Conservation (phyloP, 1,140 invertebrate genomes). For the Calosoma granatense region DNA sequence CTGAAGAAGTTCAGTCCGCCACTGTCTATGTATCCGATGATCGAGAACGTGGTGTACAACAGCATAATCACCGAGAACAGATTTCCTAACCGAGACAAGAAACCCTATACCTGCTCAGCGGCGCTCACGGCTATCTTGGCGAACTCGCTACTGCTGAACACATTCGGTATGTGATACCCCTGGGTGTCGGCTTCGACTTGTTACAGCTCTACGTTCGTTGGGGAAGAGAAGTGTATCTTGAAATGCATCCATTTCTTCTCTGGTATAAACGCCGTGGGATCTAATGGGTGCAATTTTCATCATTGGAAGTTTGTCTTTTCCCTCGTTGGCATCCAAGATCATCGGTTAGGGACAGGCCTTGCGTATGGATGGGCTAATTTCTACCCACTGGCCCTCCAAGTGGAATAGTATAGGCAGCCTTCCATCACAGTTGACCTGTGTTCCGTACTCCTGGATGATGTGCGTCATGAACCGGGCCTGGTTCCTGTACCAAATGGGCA, state of each 20-base stretch:
- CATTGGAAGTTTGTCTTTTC: neutral
- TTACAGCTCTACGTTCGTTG: neutral
- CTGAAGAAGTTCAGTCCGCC: neutral
- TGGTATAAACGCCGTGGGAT: no score
- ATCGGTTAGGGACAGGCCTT: neutral
- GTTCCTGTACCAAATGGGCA: neutral
- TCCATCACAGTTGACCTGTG: neutral
- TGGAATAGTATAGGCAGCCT: neutral
- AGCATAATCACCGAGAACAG: neutral
- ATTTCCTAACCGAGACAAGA: neutral
- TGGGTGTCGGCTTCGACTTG: neutral
- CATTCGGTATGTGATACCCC: no score
- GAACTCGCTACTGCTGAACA: no score
- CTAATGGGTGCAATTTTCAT: neutral
- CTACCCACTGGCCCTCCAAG: no score
- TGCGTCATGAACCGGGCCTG: neutral
- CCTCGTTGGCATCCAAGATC: neutral
- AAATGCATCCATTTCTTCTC: no score
- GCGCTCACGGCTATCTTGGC: neutral
- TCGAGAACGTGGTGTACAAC: neutral
- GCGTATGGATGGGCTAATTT: neutral
- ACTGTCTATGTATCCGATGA: neutral
- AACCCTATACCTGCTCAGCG: neutral
- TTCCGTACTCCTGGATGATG: neutral
- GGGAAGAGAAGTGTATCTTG: no score